phyloP scores from a whole-genome alignment of 2,797 vertebrate genomes.

The Loriculus beryllinus region DNA sequence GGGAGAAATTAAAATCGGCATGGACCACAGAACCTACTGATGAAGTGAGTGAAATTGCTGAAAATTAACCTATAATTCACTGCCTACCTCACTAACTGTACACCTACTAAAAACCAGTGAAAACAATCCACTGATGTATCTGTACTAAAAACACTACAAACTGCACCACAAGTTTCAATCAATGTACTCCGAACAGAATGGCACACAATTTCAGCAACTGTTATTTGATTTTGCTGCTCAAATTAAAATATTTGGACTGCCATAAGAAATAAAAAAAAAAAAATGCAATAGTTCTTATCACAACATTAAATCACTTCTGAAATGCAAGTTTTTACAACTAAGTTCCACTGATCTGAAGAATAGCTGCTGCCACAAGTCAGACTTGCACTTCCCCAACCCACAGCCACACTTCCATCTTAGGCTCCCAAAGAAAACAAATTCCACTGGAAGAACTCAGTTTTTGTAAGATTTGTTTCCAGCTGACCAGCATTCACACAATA shows the following conservation, averaged over 20 bases:
- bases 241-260: neutral
- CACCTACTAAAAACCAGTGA: neutral
- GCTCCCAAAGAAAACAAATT: neutral
- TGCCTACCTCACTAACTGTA: neutral
- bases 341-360: neutral
- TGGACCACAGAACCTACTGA: neutral
- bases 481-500: rapidly evolving
- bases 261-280: neutral
- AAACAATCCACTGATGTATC: neutral
- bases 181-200: neutral
- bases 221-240: neutral
- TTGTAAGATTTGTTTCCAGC: neutral
- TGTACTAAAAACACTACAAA: neutral
- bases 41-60: neutral
- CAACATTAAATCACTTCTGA: neutral
- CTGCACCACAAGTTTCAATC: neutral
- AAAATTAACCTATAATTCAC: neutral
- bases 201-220: neutral
- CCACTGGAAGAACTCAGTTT: neutral
- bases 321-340: neutral
- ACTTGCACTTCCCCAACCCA: neutral
- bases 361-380: neutral
- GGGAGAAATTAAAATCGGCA: neutral
- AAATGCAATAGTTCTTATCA: neutral
- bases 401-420: neutral